Percentiles rank a stretch among this genome's conserved stretches.
These are phyloP conservation scores for Oscheius sp. DNA, from an alignment of 1,140 invertebrate genomes.

Conservation along the genomic window DNA sequence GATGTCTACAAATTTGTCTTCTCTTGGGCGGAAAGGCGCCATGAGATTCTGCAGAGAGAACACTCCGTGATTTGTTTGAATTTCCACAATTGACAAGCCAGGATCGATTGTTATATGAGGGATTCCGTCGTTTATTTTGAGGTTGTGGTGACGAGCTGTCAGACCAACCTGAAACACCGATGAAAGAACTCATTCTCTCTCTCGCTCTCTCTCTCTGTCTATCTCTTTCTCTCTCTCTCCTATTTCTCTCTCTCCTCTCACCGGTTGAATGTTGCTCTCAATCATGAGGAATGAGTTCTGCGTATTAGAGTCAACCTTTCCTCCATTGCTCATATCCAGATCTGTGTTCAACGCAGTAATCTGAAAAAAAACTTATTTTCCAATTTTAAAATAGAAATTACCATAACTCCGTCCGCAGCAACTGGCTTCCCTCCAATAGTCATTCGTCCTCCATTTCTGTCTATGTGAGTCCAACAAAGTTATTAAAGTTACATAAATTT, in stretches of 20 bases:
- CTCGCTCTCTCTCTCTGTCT: too few relatives aligned
- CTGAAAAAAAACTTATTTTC: too few relatives aligned
- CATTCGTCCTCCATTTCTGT: background rate
- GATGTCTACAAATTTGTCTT: background rate
- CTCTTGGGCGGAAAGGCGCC: background rate
- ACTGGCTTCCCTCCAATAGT: background rate
- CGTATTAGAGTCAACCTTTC: background rate
- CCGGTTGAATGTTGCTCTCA: background rate
- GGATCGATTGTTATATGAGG: background rate
- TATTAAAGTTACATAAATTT: background rate
- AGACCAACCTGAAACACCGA: background rate
- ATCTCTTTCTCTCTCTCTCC: too few relatives aligned
- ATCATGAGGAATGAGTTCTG: background rate
- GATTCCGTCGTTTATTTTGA: background rate
- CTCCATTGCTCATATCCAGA: background rate
- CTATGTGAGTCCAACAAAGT: background rate
- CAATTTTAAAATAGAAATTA: too few relatives aligned
- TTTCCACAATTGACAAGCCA: background rate
- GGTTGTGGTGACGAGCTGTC: background rate
- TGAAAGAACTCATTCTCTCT: background rate
- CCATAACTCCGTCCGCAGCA: background rate
- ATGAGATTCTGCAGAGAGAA: background rate
- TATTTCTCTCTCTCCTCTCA: too few relatives aligned
- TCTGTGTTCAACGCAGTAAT: background rate
- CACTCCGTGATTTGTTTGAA: background rate